Percentiles rank a stretch among this genome's conserved stretches.
These are phyloP conservation scores for Hymenopus coronatus DNA, from an alignment of 2,888 invertebrate genomes.

Conservation along the genomic window DNA sequence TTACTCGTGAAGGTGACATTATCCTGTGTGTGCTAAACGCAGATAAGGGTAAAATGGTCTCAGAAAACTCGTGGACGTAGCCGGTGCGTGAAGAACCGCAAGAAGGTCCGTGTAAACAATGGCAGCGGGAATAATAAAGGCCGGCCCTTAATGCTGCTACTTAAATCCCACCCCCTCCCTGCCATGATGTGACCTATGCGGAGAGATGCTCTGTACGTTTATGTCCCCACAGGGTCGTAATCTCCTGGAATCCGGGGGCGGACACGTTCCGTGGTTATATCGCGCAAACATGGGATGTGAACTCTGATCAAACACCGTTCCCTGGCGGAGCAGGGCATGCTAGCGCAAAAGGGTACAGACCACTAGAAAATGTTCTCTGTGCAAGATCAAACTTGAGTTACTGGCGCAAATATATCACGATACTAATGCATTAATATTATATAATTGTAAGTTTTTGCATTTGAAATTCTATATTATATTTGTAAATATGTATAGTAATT, in stretches of 20 bases:
- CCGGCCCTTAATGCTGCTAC: background rate
- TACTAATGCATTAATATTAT: too few relatives aligned
- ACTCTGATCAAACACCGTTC: background rate
- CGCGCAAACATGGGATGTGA: background rate
- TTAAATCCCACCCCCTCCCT: background rate
- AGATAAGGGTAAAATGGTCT: background rate
- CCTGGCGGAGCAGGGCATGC: too few relatives aligned
- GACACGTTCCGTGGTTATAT: background rate
- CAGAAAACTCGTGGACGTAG: background rate
- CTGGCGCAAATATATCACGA: too few relatives aligned
- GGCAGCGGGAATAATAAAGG: background rate
- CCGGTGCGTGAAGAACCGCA: background rate
- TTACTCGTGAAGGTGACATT: background rate
- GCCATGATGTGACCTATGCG: background rate
- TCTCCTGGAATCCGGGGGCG: background rate
- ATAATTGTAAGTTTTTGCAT: too few relatives aligned
- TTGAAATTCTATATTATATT: too few relatives aligned
- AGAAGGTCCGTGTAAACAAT: background rate
- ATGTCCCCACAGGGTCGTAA: background rate
- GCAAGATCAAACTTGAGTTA: too few relatives aligned
- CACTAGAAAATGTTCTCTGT: too few relatives aligned
- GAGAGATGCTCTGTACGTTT: background rate
- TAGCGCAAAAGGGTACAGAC: background rate
- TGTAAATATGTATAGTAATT: too few relatives aligned
- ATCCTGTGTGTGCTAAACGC: background rate